These are phyloP conservation scores for Clarias magur DNA, from an alignment of 2,113 vertebrate genomes.

Conservation along the genomic window DNA sequence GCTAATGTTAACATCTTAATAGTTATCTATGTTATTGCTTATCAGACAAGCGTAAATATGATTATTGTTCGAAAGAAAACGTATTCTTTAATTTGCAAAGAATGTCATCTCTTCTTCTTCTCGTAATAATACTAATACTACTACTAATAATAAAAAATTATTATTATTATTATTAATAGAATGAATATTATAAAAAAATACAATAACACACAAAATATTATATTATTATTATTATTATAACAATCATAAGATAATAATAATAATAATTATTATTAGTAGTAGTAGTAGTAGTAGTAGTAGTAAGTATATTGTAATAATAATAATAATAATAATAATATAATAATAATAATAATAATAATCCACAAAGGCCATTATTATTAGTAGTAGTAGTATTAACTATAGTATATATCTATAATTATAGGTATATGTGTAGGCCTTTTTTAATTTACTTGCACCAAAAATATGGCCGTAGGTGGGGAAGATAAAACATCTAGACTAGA, in stretches of 20 bases:
- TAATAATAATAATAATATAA: not conserved
- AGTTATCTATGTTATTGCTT: not conserved
- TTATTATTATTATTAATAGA: not conserved
- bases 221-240: not conserved
- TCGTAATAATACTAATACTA: not conserved
- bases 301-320: too few species aligned
- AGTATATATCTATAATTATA: not conserved
- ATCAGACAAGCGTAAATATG: not conserved
- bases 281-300: not conserved
- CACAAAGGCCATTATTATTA: too few species aligned
- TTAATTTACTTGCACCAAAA: not conserved
- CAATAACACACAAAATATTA: not conserved
- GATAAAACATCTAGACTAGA: not conserved
- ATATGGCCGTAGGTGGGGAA: not conserved
- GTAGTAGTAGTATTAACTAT: not conserved
- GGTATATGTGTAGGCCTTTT: not conserved
- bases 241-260: not conserved
- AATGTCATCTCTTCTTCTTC: not conserved
- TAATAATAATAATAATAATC: not conserved
- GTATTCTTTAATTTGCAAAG: not conserved
- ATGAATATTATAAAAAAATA: not conserved
- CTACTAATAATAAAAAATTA: constrained; percentile 44
- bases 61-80: not conserved
- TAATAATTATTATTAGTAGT: not conserved
- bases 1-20: constrained; percentile 57